Percentiles rank a stretch among this genome's conserved stretches.
phyloP scores from a whole-genome alignment of 2,797 vertebrate genomes.

The Chloroceryle inda region DNA sequence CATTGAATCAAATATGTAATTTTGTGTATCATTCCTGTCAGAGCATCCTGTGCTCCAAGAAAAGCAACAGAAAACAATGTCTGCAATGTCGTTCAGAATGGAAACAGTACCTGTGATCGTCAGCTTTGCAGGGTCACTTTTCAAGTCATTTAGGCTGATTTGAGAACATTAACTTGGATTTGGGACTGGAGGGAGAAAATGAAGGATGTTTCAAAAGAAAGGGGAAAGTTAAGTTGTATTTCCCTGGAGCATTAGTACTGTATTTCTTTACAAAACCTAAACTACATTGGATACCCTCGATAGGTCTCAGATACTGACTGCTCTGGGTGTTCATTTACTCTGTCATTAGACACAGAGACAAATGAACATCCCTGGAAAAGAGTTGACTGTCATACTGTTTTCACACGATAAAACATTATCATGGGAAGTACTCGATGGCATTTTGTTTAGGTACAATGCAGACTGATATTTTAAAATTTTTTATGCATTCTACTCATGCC shows the following conservation, averaged over 20 bases:
- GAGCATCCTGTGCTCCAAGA: conserved; percentile 78
- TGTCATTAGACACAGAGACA: conserved; percentile 18
- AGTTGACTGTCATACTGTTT: background rate
- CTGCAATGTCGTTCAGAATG: conserved; percentile 39
- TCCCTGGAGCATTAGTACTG: background rate
- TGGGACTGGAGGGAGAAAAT: background rate
- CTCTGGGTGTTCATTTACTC: conserved; percentile 11
- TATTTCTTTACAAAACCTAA: conserved; percentile 47
- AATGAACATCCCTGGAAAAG: conserved; percentile 37
- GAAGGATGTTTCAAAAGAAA: conserved; percentile 43
- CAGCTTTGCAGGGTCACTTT: conserved; percentile 2
- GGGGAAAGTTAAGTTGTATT: conserved; percentile 35
- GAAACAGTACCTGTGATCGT: conserved; percentile 60
- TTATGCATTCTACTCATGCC: background rate
- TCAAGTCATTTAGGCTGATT: conserved; percentile 13
- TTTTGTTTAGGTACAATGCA: conserved; percentile 4
- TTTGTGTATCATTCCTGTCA: conserved; percentile 83
- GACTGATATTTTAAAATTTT: background rate
- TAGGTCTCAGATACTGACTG: background rate
- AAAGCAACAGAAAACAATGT: conserved; percentile 75
- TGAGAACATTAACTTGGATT: background rate
- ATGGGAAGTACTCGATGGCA: background rate
- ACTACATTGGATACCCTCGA: background rate
- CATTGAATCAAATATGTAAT: conserved; percentile 83
- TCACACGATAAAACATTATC: background rate